Conservation (phyloP, 1,140 invertebrate genomes). For the Amphibalanus amphitrite region DNA sequence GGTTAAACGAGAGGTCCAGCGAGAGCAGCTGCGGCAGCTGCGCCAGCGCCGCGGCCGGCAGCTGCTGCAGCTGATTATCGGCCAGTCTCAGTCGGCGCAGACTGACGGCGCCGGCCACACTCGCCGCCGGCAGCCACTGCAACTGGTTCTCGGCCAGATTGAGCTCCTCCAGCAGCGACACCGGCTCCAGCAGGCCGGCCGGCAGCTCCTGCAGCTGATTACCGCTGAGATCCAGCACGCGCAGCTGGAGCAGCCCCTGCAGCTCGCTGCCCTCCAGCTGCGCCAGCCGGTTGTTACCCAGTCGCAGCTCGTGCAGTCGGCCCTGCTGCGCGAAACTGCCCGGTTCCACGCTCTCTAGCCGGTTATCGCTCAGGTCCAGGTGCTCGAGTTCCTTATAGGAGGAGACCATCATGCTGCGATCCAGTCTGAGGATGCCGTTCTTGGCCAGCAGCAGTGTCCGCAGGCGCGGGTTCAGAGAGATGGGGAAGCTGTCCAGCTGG, state of each 20-base stretch:
- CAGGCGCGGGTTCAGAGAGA: neutral
- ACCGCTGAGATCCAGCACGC: slow-evolving; percentile 50
- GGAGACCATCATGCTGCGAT: neutral
- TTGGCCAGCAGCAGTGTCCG: neutral
- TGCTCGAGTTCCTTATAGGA: neutral
- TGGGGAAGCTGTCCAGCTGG: neutral
- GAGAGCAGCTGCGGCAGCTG: neutral
- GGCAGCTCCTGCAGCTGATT: slow-evolving; percentile 55
- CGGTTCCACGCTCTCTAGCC: neutral
- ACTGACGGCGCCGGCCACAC: slow-evolving; percentile 8
- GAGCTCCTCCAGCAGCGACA: slow-evolving; percentile 52
- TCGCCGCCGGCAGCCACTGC: slow-evolving; percentile 33
- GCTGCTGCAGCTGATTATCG: neutral
- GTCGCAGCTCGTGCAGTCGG: neutral
- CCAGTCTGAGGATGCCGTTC: neutral
- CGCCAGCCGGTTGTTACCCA: slow-evolving; percentile 39
- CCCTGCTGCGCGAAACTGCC: neutral
- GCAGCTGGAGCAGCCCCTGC: slow-evolving; percentile 47
- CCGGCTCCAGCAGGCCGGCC: slow-evolving; percentile 50
- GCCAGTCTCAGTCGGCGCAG: too few relatives aligned
- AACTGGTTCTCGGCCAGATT: slow-evolving; percentile 59
- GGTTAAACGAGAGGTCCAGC: neutral
- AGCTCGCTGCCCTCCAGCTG: slow-evolving; percentile 53
- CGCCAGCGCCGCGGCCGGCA: neutral
- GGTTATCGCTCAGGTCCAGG: neutral